phyloP scores from a whole-genome alignment of 2,113 vertebrate genomes.

The Ptychochromis oligacanthus region DNA sequence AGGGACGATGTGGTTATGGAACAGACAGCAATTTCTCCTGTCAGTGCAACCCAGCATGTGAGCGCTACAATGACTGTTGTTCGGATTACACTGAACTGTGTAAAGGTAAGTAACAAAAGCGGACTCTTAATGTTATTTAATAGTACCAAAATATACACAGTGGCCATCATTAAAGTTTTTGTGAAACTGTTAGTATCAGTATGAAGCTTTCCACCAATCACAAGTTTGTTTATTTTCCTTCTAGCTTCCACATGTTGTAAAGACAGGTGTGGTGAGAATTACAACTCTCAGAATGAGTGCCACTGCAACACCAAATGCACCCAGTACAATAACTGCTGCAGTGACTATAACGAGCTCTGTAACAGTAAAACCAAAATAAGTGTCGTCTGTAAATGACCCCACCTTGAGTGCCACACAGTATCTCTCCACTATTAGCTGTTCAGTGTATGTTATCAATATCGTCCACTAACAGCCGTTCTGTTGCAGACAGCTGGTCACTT shows the following conservation, averaged over 20 bases:
- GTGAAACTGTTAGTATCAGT: neutral
- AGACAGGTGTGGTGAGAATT: constrained; percentile 82
- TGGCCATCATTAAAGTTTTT: neutral
- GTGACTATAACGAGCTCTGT: constrained; percentile 77
- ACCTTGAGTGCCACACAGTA: neutral
- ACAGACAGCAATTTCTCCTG: constrained; percentile 69
- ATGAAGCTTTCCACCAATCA: neutral
- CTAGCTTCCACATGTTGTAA: constrained; percentile 75
- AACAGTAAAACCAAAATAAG: constrained; percentile 68
- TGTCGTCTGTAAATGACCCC: neutral
- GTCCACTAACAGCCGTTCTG: neutral
- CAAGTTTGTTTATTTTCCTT: neutral
- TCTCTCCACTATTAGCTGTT: neutral
- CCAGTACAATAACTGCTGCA: constrained; percentile 78
- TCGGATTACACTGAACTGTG: constrained; percentile 68
- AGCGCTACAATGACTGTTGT: constrained; percentile 75
- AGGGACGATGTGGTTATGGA: constrained; percentile 69
- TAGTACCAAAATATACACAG: neutral
- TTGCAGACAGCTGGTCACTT: too few relatives aligned
- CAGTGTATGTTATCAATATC: neutral
- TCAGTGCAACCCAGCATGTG: constrained; percentile 77
- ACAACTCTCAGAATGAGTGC: constrained; percentile 77
- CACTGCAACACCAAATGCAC: constrained; percentile 82
- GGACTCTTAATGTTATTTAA: neutral
- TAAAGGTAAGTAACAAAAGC: constrained; percentile 17